Conservation (phyloP, 2,113 vertebrate genomes). For the Lagenorhynchus albirostris region DNA sequence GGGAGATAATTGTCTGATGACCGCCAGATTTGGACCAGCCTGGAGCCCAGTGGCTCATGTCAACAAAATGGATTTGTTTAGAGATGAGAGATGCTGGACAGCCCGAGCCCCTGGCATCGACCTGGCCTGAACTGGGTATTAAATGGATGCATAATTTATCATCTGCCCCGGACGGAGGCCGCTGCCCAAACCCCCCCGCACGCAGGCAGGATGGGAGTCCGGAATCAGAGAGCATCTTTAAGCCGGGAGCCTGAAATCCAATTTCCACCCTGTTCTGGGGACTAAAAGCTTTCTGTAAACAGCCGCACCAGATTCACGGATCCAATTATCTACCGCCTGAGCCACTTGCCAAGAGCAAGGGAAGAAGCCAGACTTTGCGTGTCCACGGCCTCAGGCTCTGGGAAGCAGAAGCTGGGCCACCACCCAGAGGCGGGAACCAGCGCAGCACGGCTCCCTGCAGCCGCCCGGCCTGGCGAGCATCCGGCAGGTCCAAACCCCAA, state of each 20-base stretch:
- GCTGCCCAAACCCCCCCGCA: background rate
- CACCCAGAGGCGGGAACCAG: rapidly evolving
- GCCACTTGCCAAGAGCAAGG: background rate
- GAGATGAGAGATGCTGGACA: background rate
- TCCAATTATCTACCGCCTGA: background rate
- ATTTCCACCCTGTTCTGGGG: slow-evolving; percentile 51
- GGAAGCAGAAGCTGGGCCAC: background rate
- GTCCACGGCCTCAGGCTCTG: background rate
- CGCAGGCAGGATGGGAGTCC: background rate
- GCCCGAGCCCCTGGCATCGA: background rate
- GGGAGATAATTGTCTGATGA: no score
- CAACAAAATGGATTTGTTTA: background rate
- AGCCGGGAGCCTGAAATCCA: slow-evolving; percentile 57
- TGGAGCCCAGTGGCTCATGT: rapidly evolving
- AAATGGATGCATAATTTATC: background rate
- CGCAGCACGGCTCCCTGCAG: rapidly evolving
- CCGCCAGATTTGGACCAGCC: rapidly evolving
- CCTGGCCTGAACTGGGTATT: background rate
- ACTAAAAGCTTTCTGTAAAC: slow-evolving; percentile 56
- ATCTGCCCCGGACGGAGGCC: background rate
- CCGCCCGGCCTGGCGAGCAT: background rate
- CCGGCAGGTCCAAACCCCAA: rapidly evolving
- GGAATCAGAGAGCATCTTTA: background rate
- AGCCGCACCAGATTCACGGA: background rate
- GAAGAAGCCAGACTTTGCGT: background rate